A percentile compares a stretch with the other conserved stretches of the same genome.
Evolutionary conservation across 1,140 invertebrate genomes (phyloP).

Genomic region (Stenopsyche tienmushanensis): DNA sequence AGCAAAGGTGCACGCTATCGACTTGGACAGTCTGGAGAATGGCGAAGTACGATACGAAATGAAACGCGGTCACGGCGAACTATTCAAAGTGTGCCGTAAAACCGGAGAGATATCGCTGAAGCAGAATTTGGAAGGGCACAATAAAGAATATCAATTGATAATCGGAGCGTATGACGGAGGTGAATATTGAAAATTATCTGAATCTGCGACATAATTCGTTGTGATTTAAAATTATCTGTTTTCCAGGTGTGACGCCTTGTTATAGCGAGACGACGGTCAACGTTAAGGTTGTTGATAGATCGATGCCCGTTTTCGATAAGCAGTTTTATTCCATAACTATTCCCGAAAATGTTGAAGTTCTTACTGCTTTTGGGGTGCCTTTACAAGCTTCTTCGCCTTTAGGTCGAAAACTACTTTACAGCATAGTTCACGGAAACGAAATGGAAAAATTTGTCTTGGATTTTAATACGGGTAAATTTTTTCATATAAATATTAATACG

Average conservation of each 20-base stretch:
- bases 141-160: conserved; percentile 75
- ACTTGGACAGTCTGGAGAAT: conserved; percentile 80
- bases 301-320: conserved; percentile 85
- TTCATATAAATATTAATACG: conserved; percentile 21
- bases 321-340: conserved; percentile 81
- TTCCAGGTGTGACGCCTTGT: conserved; percentile 35
- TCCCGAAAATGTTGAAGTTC: conserved; percentile 76
- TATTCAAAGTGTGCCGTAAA: conserved; percentile 78
- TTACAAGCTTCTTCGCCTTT: conserved; percentile 80
- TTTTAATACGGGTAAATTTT: conserved; percentile 80
- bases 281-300: conserved; percentile 71
- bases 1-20: conserved; percentile 79
- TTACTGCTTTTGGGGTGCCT: conserved; percentile 71
- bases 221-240: conserved; percentile 19
- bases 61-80: conserved; percentile 75
- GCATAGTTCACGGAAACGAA: conserved; percentile 74
- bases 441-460: conserved; percentile 80
- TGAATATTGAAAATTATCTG: conserved; percentile 46
- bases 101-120: conserved; percentile 83
- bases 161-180: conserved; percentile 86
- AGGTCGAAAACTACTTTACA: conserved; percentile 64
- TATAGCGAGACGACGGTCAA: conserved; percentile 39
- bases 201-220: no score
- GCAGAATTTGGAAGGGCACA: conserved; percentile 76
- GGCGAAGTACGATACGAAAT: conserved; percentile 79